Base-by-base conservation (phyloP, 2,888 invertebrate genomes). In the Polydrusus cervinus region DNA sequence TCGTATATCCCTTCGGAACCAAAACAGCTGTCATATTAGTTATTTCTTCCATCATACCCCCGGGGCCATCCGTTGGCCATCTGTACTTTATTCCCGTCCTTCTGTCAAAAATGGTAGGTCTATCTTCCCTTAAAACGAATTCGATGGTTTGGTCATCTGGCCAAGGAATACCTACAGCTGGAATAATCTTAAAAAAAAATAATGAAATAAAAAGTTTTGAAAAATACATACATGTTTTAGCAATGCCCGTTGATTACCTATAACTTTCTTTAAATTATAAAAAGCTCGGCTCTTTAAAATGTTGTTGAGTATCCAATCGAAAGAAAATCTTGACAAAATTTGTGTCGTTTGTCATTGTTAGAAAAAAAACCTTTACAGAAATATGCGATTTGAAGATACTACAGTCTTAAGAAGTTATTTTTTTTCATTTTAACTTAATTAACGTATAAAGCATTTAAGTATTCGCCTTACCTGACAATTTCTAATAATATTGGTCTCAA, bases 81-180 rank as follows among this genome's bases (percentile, higher is more conserved):
- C 90, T 90, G 79, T 91, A 90, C 71, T 87, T 88, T 57, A 91
- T 79, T 7, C 81, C 81, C 3, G 78, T 80, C 20, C 76, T 75
- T 51, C 74, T 74, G 61, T 82, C 80, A 1, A 79, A 76, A 20
- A 80, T 78, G 67, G 88, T 88, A 60, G 90, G 90, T 69, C 93
- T 88, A 51, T 90, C 88, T 64, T 89, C 88, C 67, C 81, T 75
- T 65, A 77, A 90, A 89, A 0, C 93, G 90, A 94, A 95, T 80
- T 92, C 92, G 80, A 91, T 90, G 0, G 93, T 93, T 79, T 90
- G 90, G 0, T 93, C 89, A 0, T 94, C 89, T 0, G 95, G 95
- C 94, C 94, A 95, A 18, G 90, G 88, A n/a, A 91, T 89, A 77
- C 90, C 87, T 16, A 94, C 88, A 13, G 93, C 91, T 8, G 95